phyloP scores from a whole-genome alignment of 2,113 vertebrate genomes.

The Scartelaos histophorus region DNA sequence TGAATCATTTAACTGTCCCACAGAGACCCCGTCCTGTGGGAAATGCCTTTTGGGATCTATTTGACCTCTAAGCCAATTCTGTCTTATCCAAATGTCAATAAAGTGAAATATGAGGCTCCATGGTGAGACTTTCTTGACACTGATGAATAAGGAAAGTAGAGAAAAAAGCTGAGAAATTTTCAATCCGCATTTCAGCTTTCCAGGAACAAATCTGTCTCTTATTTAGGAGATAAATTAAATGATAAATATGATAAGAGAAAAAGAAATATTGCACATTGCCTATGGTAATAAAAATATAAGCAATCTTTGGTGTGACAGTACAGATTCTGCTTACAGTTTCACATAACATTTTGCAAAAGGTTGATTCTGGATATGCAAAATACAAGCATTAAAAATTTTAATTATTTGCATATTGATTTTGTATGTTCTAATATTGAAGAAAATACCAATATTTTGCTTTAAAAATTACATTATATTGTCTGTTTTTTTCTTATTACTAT shows the following conservation, averaged over 20 bases:
- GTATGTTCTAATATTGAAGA: too few relatives aligned
- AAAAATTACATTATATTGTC: too few relatives aligned
- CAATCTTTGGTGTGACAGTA: too few relatives aligned
- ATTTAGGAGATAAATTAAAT: not conserved
- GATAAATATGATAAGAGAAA: not conserved
- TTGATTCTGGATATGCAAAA: not conserved
- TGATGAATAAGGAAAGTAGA: not conserved
- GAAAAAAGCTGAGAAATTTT: not conserved
- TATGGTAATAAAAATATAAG: too few relatives aligned
- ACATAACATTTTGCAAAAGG: too few relatives aligned
- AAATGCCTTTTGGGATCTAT: constrained; percentile 43
- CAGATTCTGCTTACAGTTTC: too few relatives aligned
- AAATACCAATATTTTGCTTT: too few relatives aligned
- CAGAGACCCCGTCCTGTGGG: constrained; percentile 35
- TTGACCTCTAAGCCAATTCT: constrained; percentile 25
- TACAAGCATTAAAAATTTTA: not conserved
- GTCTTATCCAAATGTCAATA: constrained; percentile 35
- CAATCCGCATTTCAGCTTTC: not conserved
- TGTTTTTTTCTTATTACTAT: too few relatives aligned
- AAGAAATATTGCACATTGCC: not conserved
- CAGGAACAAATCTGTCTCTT: not conserved
- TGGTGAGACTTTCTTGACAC: constrained; percentile 7
- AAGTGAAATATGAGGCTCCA: constrained; percentile 6
- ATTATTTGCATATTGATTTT: too few relatives aligned
- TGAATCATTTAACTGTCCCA: constrained; percentile 32